These are phyloP conservation scores for Xerus inauris DNA, from an alignment of 2,113 vertebrate genomes.

Conservation along the genomic window DNA sequence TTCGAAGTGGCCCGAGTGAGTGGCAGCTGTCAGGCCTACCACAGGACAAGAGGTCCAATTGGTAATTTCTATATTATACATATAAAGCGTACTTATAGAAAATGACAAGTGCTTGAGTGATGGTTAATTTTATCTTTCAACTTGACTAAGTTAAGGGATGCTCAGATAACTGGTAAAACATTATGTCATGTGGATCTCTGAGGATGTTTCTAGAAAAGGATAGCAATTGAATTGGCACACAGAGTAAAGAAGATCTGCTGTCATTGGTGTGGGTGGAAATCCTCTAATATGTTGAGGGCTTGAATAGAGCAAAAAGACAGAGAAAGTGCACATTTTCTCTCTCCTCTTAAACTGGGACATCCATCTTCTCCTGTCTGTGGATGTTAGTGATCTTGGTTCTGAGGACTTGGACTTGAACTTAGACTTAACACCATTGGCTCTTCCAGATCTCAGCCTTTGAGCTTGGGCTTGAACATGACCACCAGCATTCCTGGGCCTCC, in stretches of 20 bases:
- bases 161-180: not conserved
- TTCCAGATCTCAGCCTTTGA: not conserved
- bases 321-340: not conserved
- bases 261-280: not conserved
- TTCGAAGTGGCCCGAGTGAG: not conserved
- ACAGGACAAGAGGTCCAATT: not conserved
- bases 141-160: not conserved
- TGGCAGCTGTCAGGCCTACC: not conserved
- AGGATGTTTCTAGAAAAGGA: not conserved
- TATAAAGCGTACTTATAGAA: not conserved
- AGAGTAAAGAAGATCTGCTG: not conserved
- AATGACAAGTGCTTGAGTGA: not conserved
- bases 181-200: not conserved
- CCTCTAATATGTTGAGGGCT: no score
- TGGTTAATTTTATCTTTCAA: not conserved
- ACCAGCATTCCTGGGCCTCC: not conserved
- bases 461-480: fast-evolving
- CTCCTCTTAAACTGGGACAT: not conserved
- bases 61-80: not conserved
- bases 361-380: not conserved
- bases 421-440: no score
- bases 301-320: not conserved
- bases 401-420: no score
- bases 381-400: not conserved
- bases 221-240: not conserved